These are phyloP conservation scores for Empidonax alnorum DNA, from an alignment of 2,113 vertebrate genomes.

Conservation along the genomic window DNA sequence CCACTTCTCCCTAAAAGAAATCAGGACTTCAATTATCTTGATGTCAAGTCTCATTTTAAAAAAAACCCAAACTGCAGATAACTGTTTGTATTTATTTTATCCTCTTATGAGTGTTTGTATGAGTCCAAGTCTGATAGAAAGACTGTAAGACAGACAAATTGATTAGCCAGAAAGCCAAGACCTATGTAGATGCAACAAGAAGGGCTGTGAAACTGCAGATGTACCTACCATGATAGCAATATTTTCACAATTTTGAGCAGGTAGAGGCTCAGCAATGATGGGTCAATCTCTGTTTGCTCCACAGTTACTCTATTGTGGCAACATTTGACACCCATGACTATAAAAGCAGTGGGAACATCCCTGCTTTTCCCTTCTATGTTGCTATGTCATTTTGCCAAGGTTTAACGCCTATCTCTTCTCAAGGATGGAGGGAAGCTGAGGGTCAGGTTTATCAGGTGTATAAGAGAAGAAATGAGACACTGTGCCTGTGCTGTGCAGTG, in stretches of 20 bases:
- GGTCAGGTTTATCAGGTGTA: neutral
- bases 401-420: neutral
- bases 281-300: neutral
- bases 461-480: neutral
- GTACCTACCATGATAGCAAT: neutral
- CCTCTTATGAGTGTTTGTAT: neutral
- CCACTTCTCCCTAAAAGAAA: slow-evolving; percentile 90
- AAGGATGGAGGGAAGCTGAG: neutral
- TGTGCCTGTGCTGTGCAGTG: neutral
- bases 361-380: neutral
- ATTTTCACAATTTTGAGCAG: neutral
- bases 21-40: neutral
- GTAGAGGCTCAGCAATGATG: neutral
- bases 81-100: neutral
- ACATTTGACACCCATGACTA: neutral
- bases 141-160: neutral
- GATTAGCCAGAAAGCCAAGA: neutral
- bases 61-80: neutral
- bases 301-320: neutral
- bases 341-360: neutral
- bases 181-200: neutral
- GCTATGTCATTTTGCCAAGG: neutral
- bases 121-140: neutral
- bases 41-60: neutral
- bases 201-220: neutral